Percentiles rank a stretch among this genome's conserved stretches.
phyloP scores from a whole-genome alignment of 2,797 vertebrate species.

The Acomys russatus region DNA sequence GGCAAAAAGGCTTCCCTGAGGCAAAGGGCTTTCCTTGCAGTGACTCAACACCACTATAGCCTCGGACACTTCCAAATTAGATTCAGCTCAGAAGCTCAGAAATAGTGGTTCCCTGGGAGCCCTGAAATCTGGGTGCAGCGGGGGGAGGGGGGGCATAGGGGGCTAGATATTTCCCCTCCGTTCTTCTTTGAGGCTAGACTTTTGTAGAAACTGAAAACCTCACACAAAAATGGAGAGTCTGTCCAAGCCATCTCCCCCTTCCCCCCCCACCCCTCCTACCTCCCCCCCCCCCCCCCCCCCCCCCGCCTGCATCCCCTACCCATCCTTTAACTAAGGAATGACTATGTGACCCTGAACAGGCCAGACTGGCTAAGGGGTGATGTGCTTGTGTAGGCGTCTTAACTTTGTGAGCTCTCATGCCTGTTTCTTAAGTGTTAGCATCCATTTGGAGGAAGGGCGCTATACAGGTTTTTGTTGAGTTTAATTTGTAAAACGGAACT shows the following conservation, averaged over 20 bases:
- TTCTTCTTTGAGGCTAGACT: not conserved
- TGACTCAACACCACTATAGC: not conserved
- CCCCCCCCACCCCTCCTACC: too few species aligned
- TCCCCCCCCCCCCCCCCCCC: too few species aligned
- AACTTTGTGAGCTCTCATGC: constrained; percentile 28
- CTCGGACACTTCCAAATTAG: not conserved
- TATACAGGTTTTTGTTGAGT: not conserved
- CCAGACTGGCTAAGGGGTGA: not conserved
- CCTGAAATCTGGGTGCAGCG: not conserved
- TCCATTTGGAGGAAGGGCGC: not conserved
- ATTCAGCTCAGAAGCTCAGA: not conserved
- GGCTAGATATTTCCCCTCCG: not conserved
- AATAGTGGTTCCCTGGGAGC: not conserved
- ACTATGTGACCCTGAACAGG: not conserved
- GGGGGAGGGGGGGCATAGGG: too few species aligned
- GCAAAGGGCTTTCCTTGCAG: not conserved
- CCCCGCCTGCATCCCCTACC: too few species aligned
- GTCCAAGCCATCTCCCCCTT: too few species aligned
- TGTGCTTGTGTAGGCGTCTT: not conserved
- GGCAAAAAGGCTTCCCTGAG: not conserved
- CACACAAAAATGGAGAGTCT: not conserved
- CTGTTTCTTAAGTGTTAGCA: constrained; percentile 9
- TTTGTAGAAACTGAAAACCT: constrained; percentile 43
- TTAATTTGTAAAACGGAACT: not conserved
- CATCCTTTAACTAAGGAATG: constrained; percentile 16